Base-by-base conservation (phyloP, 2,888 invertebrate genomes). In the Chloromyia formosa region DNA sequence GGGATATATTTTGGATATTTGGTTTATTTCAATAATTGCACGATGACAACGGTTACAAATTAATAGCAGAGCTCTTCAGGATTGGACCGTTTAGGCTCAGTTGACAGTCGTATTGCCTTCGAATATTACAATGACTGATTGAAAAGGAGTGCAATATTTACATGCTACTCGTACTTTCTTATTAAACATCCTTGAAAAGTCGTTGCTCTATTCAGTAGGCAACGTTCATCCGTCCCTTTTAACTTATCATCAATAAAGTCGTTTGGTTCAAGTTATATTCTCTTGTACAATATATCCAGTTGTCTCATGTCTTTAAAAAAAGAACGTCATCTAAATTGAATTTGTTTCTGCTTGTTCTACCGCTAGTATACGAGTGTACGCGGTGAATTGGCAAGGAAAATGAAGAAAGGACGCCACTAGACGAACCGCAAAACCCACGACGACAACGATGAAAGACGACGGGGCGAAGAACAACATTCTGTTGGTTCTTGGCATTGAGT, bases 301-400 rank as follows among this genome's bases (percentile, higher is more conserved):
- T 20, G 16, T 56, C 18, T 56, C 22, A 56, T 18, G 5, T 56
- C 56, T 16, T 18, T 56, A 7, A 20, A 20, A 56, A 20, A 56
- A 56, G 18, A 66, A 66, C 14, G 45, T 66, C 22, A 40, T 16
- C 14, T 40, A 69, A 69, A 69, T 69, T 69, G 69, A 69, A 69
- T 69, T 69, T 69, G 49, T 53, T 69, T 69, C 53, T 69, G 56
- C 56, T 56, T 56, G 56, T 56, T 56, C 22, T 56, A 16, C 27
- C 56, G 20, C 22, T 56, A 10, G 22, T 20, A 20, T 56, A 56
- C 56, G 18, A 18, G 56, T 56, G 56, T 56, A 35, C 27, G 7
- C 27, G 27, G 27, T 35, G 27, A 35, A 56, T 56, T 1, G 18
- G 10, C 56, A 56, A 20, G 56, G 18, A 56, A 56, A 56, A 56